These are phyloP conservation scores for Psilopogon haemacephalus DNA, from an alignment of 2,113 vertebrate species.

Conservation along the genomic window DNA sequence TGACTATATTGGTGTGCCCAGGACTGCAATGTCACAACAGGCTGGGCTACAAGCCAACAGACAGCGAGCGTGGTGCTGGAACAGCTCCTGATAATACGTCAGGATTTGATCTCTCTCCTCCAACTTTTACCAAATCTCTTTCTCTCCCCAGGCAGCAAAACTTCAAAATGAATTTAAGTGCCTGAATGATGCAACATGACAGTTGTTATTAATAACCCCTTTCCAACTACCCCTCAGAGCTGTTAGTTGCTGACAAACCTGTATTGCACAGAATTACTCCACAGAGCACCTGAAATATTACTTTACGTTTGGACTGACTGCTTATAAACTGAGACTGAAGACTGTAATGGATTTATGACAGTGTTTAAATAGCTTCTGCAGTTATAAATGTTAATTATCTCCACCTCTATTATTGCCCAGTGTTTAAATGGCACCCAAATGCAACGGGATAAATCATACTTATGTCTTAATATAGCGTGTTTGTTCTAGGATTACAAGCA, in stretches of 20 bases:
- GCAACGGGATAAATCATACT: not conserved
- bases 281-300: not conserved
- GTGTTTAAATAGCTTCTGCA: not conserved
- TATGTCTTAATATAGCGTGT: not conserved
- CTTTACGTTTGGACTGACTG: not conserved
- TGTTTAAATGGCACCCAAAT: not conserved
- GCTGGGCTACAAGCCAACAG: not conserved
- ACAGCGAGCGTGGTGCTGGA: not conserved
- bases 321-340: not conserved
- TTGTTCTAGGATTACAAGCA: not conserved
- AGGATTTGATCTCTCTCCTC: not conserved
- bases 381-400: not conserved
- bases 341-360: not conserved
- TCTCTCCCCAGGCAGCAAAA: not conserved
- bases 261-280: not conserved
- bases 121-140: not conserved
- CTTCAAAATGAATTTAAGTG: not conserved
- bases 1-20: accelerated
- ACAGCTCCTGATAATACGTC: not conserved
- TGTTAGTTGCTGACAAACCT: not conserved
- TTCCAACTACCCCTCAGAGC: not conserved
- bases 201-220: not conserved
- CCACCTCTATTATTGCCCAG: not conserved
- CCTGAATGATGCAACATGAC: not conserved
- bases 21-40: accelerated